Conservation (phyloP, 2,888 invertebrate genomes). For the Eledona agricola region DNA sequence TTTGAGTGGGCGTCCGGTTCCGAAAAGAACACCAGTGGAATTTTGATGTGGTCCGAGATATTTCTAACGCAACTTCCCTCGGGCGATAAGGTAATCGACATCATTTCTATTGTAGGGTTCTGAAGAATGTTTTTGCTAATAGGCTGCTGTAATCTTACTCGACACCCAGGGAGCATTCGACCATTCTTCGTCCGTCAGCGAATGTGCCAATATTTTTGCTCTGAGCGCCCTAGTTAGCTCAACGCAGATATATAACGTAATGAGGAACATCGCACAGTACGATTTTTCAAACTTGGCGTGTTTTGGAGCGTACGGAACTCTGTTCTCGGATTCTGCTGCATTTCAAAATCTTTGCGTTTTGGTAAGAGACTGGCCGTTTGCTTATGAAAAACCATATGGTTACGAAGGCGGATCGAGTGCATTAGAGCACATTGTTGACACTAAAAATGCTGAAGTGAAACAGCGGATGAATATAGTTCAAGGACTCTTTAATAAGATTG, state of each 20-base stretch:
- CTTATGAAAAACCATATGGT: constrained; percentile 12
- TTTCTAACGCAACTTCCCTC: constrained; percentile 3
- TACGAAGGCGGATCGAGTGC: neutral
- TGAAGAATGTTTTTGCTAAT: neutral
- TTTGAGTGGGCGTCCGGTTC: constrained; percentile 14
- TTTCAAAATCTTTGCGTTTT: constrained; percentile 14
- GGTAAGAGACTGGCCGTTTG: constrained; percentile 15
- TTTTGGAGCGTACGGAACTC: constrained; percentile 10
- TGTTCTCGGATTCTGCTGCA: constrained; percentile 1
- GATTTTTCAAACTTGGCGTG: constrained; percentile 6
- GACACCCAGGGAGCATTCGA: constrained; percentile 19
- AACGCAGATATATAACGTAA: constrained; percentile 13
- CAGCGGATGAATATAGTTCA: constrained; percentile 3
- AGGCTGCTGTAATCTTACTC: constrained; percentile 6
- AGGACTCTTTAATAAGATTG: constrained; percentile 1
- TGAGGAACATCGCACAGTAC: constrained; percentile 13
- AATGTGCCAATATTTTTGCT: constrained; percentile 17
- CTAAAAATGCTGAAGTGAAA: neutral
- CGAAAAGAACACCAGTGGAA: constrained; percentile 11
- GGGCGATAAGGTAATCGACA: constrained; percentile 8
- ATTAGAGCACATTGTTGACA: neutral
- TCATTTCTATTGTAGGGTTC: neutral
- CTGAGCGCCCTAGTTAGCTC: constrained; percentile 15
- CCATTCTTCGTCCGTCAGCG: neutral
- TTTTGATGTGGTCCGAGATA: constrained; percentile 15